Percentiles rank a stretch among this genome's conserved stretches.
phyloP scores from a whole-genome alignment of 2,888 invertebrate genomes.

The Carterocephalus palaemon region DNA sequence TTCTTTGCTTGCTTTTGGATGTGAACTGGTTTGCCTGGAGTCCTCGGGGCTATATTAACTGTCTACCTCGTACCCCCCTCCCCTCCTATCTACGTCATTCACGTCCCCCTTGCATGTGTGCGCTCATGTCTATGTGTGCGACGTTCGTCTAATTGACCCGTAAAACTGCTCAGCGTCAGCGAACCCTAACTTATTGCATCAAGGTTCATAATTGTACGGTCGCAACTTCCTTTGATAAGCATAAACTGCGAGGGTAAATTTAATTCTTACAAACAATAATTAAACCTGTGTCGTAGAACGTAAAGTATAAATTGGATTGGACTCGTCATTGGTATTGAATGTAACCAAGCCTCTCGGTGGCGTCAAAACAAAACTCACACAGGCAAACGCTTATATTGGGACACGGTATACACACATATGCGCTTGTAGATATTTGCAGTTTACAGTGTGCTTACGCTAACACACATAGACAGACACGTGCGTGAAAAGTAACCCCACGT shows the following conservation, averaged over 20 bases:
- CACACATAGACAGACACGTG: slow-evolving; percentile 14
- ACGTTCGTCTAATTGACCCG: slow-evolving; percentile 8
- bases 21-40: slow-evolving; percentile 59
- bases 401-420: background rate
- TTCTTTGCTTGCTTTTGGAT: slow-evolving; percentile 62
- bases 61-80: slow-evolving; percentile 36
- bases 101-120: slow-evolving; percentile 32
- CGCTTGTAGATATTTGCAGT: background rate
- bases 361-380: slow-evolving; percentile 38
- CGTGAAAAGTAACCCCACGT: slow-evolving; percentile 8
- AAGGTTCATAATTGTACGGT: background rate
- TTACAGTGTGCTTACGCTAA: background rate
- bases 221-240: slow-evolving; percentile 1
- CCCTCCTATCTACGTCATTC: slow-evolving; percentile 56
- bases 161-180: background rate
- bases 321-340: slow-evolving; percentile 11
- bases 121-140: slow-evolving; percentile 31
- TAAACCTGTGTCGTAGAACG: background rate
- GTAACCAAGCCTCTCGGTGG: slow-evolving; percentile 19
- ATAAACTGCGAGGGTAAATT: slow-evolving; percentile 1
- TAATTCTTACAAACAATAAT: background rate
- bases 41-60: slow-evolving; percentile 64
- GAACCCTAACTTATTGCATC: slow-evolving; percentile 1
- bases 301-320: background rate
- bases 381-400: background rate